Base-by-base conservation (phyloP, 2,797 vertebrate species). In the Carcharodon carcharias region DNA sequence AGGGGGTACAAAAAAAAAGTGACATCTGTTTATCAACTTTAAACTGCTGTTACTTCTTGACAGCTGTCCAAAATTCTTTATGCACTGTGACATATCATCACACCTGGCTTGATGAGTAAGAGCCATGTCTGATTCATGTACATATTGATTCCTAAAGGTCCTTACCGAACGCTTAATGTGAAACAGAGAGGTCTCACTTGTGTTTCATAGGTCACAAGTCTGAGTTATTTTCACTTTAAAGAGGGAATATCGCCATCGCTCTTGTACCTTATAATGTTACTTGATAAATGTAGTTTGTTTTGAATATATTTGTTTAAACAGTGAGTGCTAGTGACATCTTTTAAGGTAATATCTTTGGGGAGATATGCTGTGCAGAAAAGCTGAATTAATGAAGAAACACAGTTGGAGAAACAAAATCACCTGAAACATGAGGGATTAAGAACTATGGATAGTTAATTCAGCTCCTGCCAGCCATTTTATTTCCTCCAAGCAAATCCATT, bases 381-480 rank as follows among this genome's bases (percentile, higher is more conserved):
- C n/a, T 67, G 63, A 67, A 93, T 65, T 93, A 67, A 92, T n/a
- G 58, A 92, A 63, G n/a, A 92, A 93, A 65, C 63, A 45, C 88
- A 45, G n/a, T 45, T 21, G 23, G 65, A 67, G 93, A 65, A 93
- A 67, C n/a, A 93, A 93, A 93, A 93, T 93, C 61, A 93, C n/a
- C 45, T 45, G 63, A 45, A 93, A n/a, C 91, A 12, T 93, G n/a
- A 2, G 16, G 40, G 23, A 93, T 93, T 67, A 93, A 93, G 14
- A 26, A 65, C 2, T 26, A 28, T 23, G 11, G 9, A 12, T 4
- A 21, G 91, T 93, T 65, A 93, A 93, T 93, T 93, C 91, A 65
- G 35, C 18, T 93, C 9, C 61, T 12, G 91, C 35, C 58, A 63
- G 18, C 16, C 5, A 35, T 18, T 40, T 31, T 21, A 63, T 18